Percentiles rank a stretch among this genome's conserved stretches.
Evolutionary conservation across 1,140 invertebrate genomes (phyloP).

Genomic region (Drosophila lacteicornis): DNA sequence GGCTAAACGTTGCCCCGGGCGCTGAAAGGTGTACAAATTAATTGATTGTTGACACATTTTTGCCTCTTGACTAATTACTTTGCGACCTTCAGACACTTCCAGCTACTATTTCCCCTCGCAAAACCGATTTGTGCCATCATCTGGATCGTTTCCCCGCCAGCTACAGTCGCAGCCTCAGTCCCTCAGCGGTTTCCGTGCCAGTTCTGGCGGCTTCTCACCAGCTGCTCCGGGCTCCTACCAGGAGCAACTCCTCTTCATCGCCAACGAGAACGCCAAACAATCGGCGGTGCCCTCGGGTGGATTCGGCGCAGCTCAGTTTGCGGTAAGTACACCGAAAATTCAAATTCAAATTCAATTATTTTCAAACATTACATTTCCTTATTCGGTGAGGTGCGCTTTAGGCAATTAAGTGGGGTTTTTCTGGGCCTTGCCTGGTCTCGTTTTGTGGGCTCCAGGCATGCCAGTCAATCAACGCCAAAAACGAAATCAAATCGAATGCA

Average conservation of each 20-base stretch:
- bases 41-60: slow-evolving; percentile 61
- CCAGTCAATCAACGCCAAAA: slow-evolving; percentile 72
- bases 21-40: slow-evolving; percentile 57
- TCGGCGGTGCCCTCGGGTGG: slow-evolving; percentile 29
- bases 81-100: slow-evolving; percentile 72
- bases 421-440: slow-evolving; percentile 17
- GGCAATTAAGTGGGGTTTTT: slow-evolving; percentile 64
- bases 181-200: slow-evolving; percentile 40
- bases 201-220: slow-evolving; percentile 50
- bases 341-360: slow-evolving; percentile 50
- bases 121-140: slow-evolving; percentile 82
- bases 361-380: slow-evolving; percentile 51
- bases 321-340: slow-evolving; percentile 60
- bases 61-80: slow-evolving; percentile 26
- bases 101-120: slow-evolving; percentile 78
- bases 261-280: slow-evolving; percentile 73
- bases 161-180: slow-evolving; percentile 32
- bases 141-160: slow-evolving; percentile 67
- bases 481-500: slow-evolving; percentile 68
- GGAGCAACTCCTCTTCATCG: slow-evolving; percentile 78
- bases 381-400: slow-evolving; percentile 18
- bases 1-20: slow-evolving; percentile 55
- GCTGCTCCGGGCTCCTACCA: slow-evolving; percentile 78
- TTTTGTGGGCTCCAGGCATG: slow-evolving; percentile 40
- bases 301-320: slow-evolving; percentile 72